Evolutionary conservation across 1,140 invertebrate species (phyloP).

Genomic region (Lithobius niger): DNA sequence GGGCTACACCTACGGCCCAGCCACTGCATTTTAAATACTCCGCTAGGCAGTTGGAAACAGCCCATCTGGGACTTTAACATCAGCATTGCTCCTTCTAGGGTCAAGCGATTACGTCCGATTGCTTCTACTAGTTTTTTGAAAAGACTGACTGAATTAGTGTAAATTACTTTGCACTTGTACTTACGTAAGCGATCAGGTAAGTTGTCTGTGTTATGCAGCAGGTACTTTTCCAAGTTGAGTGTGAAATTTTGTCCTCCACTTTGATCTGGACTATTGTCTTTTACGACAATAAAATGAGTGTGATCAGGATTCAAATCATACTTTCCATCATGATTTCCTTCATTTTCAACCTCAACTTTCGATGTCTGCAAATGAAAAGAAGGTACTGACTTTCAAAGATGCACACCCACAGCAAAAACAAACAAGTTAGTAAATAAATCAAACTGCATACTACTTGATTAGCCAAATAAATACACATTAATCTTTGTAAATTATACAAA

Average conservation of each 20-base stretch:
- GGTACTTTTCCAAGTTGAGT: background rate
- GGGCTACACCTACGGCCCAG: too few species aligned
- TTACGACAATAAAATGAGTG: constrained; percentile 7
- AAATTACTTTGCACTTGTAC: background rate
- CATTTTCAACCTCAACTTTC: constrained; percentile 6
- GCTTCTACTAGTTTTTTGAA: background rate
- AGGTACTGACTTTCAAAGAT: too few species aligned
- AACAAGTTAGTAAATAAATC: too few species aligned
- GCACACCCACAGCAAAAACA: too few species aligned
- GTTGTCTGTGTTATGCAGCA: background rate
- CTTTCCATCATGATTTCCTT: constrained; percentile 4
- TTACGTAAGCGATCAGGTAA: background rate
- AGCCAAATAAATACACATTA: too few species aligned
- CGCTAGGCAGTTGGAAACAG: too few species aligned
- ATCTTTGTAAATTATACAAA: too few species aligned
- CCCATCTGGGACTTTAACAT: too few species aligned
- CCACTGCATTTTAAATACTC: too few species aligned
- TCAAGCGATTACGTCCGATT: too few species aligned
- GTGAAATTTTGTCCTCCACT: background rate
- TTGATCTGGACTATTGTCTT: background rate
- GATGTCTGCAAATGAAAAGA: constrained; percentile 1
- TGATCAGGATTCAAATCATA: constrained; percentile 13
- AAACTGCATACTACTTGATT: too few species aligned
- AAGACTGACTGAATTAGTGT: background rate
- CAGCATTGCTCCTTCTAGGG: too few species aligned